phyloP scores from a whole-genome alignment of 2,797 vertebrate genomes.

The Acanthurus lineatus region DNA sequence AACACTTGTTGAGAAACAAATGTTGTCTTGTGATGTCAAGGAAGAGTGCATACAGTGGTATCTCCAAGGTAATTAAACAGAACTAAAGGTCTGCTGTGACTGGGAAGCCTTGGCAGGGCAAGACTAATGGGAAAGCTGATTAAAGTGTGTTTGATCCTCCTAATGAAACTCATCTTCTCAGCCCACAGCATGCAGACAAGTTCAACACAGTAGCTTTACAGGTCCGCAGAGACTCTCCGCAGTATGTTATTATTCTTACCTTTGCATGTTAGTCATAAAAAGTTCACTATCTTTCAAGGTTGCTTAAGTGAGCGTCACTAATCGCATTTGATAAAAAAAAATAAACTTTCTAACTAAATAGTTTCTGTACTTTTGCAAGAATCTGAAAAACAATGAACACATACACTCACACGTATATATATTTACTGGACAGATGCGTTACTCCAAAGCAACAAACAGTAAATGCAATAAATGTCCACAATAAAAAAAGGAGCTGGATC shows the following conservation, averaged over 20 bases:
- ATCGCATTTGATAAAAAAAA: background rate
- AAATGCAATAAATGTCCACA: background rate
- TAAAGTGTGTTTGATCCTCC: constrained; percentile 80
- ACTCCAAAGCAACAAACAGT: background rate
- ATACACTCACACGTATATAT: too few species aligned
- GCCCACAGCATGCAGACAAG: constrained; percentile 58
- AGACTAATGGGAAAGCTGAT: constrained; percentile 83
- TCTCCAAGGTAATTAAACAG: constrained; percentile 82
- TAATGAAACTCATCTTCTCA: constrained; percentile 79
- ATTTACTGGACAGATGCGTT: background rate
- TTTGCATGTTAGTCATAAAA: constrained; percentile 40
- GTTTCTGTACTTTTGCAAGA: background rate
- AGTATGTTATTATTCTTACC: constrained; percentile 50
- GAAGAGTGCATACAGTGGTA: constrained; percentile 73
- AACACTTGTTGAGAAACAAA: constrained; percentile 70
- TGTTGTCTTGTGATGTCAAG: constrained; percentile 77
- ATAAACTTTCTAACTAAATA: background rate
- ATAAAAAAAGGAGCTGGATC: background rate
- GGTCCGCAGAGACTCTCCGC: constrained; percentile 49
- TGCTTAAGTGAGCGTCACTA: constrained; percentile 14
- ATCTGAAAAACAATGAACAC: too few species aligned
- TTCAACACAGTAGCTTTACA: constrained; percentile 61
- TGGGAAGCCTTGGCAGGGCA: constrained; percentile 70
- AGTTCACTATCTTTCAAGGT: constrained; percentile 37
- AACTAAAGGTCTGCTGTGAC: constrained; percentile 81